Base-by-base conservation (phyloP, 2,113 vertebrate genomes). In the Sebastes schlegelii region DNA sequence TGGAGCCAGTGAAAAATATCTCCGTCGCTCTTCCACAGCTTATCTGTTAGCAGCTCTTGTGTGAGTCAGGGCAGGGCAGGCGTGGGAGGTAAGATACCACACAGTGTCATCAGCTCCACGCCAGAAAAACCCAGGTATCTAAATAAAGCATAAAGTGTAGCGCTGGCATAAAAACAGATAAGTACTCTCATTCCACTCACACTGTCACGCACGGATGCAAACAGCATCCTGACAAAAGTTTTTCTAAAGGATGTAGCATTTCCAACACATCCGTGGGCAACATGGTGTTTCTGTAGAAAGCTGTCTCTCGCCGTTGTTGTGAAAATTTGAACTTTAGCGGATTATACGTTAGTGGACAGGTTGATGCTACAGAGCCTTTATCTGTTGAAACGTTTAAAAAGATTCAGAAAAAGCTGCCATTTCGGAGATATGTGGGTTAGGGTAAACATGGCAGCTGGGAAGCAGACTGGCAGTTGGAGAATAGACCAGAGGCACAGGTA, bases 21-120 rank as follows among this genome's bases (percentile, higher is more conserved):
- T 71, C 60, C 16, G 79, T 69, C 21, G 52, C 74, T 82, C 80
- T 87, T 89, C 80, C 76, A 78, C 75, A 73, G 77, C 77, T 90
- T 90, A 92, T 93, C 89, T 89, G 86, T 91, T 88, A 77, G 86
- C 85, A 69, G 86, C 75, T 83, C 87, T 83, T 87, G 66, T 89
- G 84, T 91, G 91, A 94, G 84, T 92, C 87, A 86, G 86, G 85
- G 81, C 72, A 79, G 79, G 88, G 79, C 87, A 85, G 69, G 74
- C 62, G 86, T 90, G 87, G 90, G 87, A 84, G 84, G 80, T 64
- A 64, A 76, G 80, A 90, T 86, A 85, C 64, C 72, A 68, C 72
- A 68, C 78, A 78, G 88, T 85, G 84, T 93, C 92, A 92, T 93
- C 90, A 83, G 81, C 83, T 80, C 72, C 75, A 67, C 83, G 82